Percentiles rank a stretch among this genome's conserved stretches.
Conservation (phyloP, 1,140 invertebrate species). For the Zaprionus taronus region DNA sequence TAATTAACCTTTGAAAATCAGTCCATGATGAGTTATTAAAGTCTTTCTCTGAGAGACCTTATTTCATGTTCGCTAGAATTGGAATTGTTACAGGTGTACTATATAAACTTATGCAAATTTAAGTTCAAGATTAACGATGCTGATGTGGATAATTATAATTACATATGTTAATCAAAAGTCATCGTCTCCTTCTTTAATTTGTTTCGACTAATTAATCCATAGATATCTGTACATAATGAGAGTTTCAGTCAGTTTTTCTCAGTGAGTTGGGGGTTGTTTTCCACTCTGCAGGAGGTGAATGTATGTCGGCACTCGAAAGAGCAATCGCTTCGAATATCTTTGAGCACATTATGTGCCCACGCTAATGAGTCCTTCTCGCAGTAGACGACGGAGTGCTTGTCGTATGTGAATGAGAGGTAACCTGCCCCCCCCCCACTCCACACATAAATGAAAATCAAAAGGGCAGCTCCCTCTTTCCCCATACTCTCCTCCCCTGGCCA, state of each 20-base stretch:
- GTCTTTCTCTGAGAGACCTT: too few relatives aligned
- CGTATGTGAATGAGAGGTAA: slow-evolving; percentile 26
- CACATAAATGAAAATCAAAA: slow-evolving; percentile 40
- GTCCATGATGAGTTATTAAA: too few relatives aligned
- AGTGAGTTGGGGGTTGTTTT: neutral
- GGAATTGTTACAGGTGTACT: too few relatives aligned
- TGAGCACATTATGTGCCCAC: slow-evolving; percentile 39
- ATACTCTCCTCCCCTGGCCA: too few relatives aligned
- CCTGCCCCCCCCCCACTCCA: neutral
- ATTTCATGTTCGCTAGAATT: too few relatives aligned
- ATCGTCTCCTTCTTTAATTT: neutral
- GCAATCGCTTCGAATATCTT: slow-evolving; percentile 51
- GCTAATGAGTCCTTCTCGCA: slow-evolving; percentile 36
- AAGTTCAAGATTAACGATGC: too few relatives aligned
- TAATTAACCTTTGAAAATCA: too few relatives aligned
- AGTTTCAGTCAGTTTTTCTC: neutral
- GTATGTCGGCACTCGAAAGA: slow-evolving; percentile 43
- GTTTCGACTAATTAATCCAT: neutral
- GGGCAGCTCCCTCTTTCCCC: slow-evolving; percentile 17
- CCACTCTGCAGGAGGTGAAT: slow-evolving; percentile 3
- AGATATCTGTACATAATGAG: neutral
- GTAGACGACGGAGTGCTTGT: neutral
- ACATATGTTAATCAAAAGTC: too few relatives aligned
- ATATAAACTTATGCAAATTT: too few relatives aligned
- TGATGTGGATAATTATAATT: too few relatives aligned